Conservation (phyloP, 2,888 invertebrate species). For the Tigriopus californicus region DNA sequence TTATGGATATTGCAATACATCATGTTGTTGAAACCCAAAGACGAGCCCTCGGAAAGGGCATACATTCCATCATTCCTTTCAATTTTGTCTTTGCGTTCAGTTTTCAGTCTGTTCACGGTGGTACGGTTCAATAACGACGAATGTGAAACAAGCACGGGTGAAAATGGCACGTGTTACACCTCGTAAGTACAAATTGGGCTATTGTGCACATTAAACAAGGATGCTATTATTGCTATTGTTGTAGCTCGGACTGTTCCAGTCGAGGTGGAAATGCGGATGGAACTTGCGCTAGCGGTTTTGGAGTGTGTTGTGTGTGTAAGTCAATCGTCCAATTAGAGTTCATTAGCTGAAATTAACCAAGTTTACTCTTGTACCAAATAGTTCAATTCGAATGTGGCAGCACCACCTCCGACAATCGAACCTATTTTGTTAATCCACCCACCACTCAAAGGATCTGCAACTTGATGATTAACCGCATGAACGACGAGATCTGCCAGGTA, state of each 20-base stretch:
- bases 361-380: not conserved
- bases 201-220: not conserved
- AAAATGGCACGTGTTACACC: conserved; percentile 10
- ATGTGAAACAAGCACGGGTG: not conserved
- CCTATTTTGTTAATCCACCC: conserved; percentile 11
- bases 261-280: conserved; percentile 6
- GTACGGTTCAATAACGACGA: not conserved
- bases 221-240: not conserved
- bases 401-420: conserved; percentile 6
- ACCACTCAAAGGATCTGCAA: conserved; percentile 11
- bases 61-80: no score
- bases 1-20: no score
- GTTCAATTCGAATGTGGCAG: conserved; percentile 3
- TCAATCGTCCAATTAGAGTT: not conserved
- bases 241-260: not conserved
- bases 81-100: not conserved
- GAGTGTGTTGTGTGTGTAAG: conserved; percentile 14
- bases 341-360: not conserved
- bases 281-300: conserved; percentile 11
- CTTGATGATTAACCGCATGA: conserved; percentile 8
- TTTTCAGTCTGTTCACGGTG: conserved; percentile 11
- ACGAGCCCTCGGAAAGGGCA: no score
- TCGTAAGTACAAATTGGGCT: not conserved
- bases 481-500: conserved; percentile 13
- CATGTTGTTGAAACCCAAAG: no score